phyloP scores from a whole-genome alignment of 2,888 invertebrate genomes.

The Marasmarcha lunaedactyla region DNA sequence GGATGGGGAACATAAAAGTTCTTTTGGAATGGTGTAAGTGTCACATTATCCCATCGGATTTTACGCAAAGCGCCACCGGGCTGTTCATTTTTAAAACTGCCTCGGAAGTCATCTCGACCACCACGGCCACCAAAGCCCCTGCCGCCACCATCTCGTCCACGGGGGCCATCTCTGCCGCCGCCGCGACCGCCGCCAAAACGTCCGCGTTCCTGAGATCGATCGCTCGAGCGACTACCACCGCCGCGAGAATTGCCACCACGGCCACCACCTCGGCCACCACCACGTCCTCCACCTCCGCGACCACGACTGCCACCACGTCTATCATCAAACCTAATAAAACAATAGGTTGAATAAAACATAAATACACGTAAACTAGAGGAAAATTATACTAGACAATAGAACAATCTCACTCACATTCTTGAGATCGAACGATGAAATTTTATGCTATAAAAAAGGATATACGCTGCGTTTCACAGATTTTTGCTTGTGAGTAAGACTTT shows the following conservation, averaged over 20 bases:
- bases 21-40: slow-evolving; percentile 89
- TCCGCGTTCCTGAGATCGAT: slow-evolving; percentile 22
- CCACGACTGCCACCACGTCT: slow-evolving; percentile 60
- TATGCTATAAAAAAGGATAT: no score
- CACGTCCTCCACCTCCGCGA: slow-evolving; percentile 21
- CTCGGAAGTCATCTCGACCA: slow-evolving; percentile 43
- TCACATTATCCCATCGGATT: slow-evolving; percentile 88
- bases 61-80: slow-evolving; percentile 85
- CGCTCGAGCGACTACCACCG: slow-evolving; percentile 28
- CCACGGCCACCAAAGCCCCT: slow-evolving; percentile 40
- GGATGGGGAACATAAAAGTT: slow-evolving; percentile 92
- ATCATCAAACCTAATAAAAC: slow-evolving; percentile 56
- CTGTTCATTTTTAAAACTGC: slow-evolving; percentile 72
- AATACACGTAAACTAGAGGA: no score
- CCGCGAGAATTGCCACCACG: slow-evolving; percentile 44
- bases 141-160: slow-evolving; percentile 30
- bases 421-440: no score
- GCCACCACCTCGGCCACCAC: slow-evolving; percentile 36
- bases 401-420: no score
- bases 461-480: no score
- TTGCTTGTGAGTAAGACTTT: no score
- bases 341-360: neutral
- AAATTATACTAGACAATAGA: no score
- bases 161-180: slow-evolving; percentile 26
- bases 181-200: slow-evolving; percentile 49